Conservation (phyloP, 2,113 vertebrate genomes). For the Chinchilla lanigera region DNA sequence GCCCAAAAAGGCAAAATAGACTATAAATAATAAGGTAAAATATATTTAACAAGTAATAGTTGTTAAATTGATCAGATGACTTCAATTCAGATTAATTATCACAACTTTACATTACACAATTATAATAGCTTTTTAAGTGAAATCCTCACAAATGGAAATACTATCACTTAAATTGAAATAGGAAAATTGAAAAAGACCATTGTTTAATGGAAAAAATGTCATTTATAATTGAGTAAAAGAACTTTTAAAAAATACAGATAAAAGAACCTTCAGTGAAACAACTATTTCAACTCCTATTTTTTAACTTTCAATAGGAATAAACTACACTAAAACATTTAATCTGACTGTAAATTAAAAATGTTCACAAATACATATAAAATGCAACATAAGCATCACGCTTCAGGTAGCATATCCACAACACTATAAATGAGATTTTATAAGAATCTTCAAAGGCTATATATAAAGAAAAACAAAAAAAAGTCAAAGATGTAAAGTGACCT, state of each 20-base stretch:
- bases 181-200: too few relatives aligned
- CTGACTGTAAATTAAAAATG: neutral
- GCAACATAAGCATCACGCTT: neutral
- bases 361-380: neutral
- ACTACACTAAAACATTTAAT: neutral
- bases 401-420: neutral
- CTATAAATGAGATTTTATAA: neutral
- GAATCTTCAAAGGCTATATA: neutral
- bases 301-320: neutral
- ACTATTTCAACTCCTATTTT: neutral
- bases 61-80: too few relatives aligned
- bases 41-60: neutral
- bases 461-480: neutral
- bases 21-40: neutral
- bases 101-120: too few relatives aligned
- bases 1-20: neutral
- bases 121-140: too few relatives aligned
- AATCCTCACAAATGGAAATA: too few relatives aligned
- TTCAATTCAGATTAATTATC: too few relatives aligned
- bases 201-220: neutral
- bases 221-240: neutral
- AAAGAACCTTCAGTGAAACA: too few relatives aligned
- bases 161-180: too few relatives aligned
- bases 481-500: neutral
- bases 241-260: too few relatives aligned